Evolutionary conservation across 2,888 invertebrate species (phyloP).

Genomic region (Dasysyrphus tricinctus): DNA sequence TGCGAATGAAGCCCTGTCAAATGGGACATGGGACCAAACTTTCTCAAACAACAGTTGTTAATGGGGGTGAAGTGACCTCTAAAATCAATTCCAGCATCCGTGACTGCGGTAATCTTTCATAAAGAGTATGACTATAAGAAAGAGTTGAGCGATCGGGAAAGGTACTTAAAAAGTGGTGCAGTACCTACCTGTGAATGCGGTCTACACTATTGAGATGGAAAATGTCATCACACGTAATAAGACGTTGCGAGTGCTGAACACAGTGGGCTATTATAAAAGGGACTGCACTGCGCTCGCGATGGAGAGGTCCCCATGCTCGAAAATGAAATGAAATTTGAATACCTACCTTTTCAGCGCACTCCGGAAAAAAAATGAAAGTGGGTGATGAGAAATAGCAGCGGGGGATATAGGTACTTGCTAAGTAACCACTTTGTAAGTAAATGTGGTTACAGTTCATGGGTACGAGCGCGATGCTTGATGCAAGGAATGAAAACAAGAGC

Average conservation of each 20-base stretch:
- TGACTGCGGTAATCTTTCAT: neutral
- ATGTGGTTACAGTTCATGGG: constrained; percentile 73
- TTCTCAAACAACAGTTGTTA: neutral
- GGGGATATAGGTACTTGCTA: constrained; percentile 53
- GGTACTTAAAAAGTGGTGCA: constrained; percentile 31
- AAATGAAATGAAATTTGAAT: constrained; percentile 57
- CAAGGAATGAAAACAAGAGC: constrained; percentile 18
- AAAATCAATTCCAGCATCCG: neutral
- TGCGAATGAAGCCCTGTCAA: neutral
- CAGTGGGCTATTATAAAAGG: neutral
- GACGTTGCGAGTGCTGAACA: constrained; percentile 47
- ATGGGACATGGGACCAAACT: no score
- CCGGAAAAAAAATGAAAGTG: constrained; percentile 2
- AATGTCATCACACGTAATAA: constrained; percentile 74
- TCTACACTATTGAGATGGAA: constrained; percentile 54
- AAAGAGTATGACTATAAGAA: constrained; percentile 11
- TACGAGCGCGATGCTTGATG: constrained; percentile 34
- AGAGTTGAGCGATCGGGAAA: constrained; percentile 23
- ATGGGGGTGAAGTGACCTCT: neutral
- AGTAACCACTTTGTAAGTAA: constrained; percentile 73
- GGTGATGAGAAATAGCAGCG: constrained; percentile 4
- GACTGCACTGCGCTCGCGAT: neutral
- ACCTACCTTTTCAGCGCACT: constrained; percentile 43
- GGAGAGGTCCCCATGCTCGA: neutral
- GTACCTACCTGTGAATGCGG: constrained; percentile 27